A percentile compares a stretch with the other conserved stretches of the same genome.
Conservation (phyloP, 2,113 vertebrate genomes). For the Cinclus mexicanus region DNA sequence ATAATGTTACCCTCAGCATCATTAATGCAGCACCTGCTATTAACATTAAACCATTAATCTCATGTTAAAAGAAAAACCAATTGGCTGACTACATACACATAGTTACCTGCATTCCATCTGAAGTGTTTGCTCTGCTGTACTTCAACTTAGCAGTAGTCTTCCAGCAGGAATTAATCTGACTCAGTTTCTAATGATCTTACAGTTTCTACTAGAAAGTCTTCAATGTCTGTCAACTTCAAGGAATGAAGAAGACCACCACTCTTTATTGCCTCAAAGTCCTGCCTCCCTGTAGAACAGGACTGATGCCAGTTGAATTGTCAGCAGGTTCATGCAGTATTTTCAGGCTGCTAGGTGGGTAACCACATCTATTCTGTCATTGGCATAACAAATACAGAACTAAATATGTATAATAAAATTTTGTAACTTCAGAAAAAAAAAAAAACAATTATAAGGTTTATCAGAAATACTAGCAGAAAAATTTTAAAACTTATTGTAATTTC, state of each 20-base stretch:
- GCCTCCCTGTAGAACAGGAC: background rate
- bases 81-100: background rate
- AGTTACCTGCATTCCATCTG: background rate
- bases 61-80: background rate
- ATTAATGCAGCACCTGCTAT: background rate
- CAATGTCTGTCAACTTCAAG: background rate
- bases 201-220: background rate
- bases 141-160: background rate
- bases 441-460: background rate
- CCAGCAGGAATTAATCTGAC: background rate
- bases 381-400: background rate
- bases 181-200: background rate
- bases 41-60: background rate
- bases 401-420: background rate
- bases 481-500: background rate
- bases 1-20: background rate
- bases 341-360: background rate
- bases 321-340: background rate
- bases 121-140: background rate
- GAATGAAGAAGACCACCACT: background rate
- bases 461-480: background rate
- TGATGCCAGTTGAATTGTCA: background rate
- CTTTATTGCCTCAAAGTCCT: background rate
- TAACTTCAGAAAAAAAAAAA: background rate
- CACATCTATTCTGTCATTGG: background rate